These are phyloP conservation scores for Quadriops clusia DNA, from an alignment of 2,888 invertebrate genomes.

Conservation along the genomic window DNA sequence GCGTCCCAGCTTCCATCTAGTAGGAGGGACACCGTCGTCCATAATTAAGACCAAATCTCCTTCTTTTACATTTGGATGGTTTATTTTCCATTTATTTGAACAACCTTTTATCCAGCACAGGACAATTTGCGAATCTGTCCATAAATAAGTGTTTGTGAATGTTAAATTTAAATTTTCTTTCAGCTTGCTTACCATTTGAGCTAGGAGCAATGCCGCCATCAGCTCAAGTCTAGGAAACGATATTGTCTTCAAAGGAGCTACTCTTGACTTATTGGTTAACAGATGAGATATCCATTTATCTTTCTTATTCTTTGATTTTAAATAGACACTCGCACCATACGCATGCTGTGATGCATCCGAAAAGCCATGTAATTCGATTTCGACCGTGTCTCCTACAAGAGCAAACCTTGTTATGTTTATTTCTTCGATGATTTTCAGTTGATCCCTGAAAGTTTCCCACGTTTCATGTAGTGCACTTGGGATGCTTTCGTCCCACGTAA, in stretches of 20 bases:
- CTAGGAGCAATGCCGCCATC: constrained; percentile 9
- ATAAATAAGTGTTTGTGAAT: constrained; percentile 5
- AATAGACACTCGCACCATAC: neutral
- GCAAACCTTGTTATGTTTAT: constrained; percentile 1
- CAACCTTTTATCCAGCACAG: constrained; percentile 6
- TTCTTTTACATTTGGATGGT: too few species aligned
- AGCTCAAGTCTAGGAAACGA: constrained; percentile 9
- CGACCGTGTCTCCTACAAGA: too few species aligned
- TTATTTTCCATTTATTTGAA: constrained; percentile 8
- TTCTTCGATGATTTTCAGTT: neutral
- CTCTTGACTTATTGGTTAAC: constrained; percentile 6
- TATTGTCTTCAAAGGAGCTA: constrained; percentile 10
- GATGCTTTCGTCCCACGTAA: constrained; percentile 4
- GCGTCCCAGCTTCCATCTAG: too few species aligned
- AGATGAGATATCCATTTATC: neutral
- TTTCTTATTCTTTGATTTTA: neutral
- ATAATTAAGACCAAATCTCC: too few species aligned
- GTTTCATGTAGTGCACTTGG: constrained; percentile 1
- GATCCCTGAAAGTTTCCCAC: neutral
- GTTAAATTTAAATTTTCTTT: constrained; percentile 3
- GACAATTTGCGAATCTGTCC: constrained; percentile 9
- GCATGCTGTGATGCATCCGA: neutral
- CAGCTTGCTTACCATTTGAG: constrained; percentile 3
- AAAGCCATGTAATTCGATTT: too few species aligned
- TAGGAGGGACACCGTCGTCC: too few species aligned